These are phyloP conservation scores for Drosophila paramelanica DNA, from an alignment of 2,888 invertebrate genomes.

Conservation along the genomic window DNA sequence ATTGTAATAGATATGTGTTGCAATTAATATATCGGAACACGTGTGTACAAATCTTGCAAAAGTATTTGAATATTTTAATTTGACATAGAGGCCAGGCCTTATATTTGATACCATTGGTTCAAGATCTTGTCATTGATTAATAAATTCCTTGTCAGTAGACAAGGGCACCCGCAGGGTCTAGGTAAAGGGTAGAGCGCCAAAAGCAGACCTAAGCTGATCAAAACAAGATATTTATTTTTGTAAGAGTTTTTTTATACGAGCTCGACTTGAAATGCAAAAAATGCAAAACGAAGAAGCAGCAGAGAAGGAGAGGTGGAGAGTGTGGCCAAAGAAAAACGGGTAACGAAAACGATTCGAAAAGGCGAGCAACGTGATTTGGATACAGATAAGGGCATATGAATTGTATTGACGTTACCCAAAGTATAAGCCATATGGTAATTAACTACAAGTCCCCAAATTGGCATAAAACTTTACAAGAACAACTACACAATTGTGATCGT, in stretches of 20 bases:
- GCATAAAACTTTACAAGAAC: constrained; percentile 38
- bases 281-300: constrained; percentile 9
- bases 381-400: constrained; percentile 55
- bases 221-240: constrained; percentile 7
- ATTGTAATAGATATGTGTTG: not conserved
- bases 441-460: constrained; percentile 49
- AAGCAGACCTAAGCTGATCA: not conserved
- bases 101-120: constrained; percentile 29
- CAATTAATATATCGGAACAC: not conserved
- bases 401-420: constrained; percentile 18
- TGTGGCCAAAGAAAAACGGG: constrained; percentile 21
- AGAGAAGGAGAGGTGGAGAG: not conserved
- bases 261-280: constrained; percentile 34
- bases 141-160: constrained; percentile 25
- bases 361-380: constrained; percentile 51
- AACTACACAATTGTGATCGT: constrained; percentile 29
- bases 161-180: constrained; percentile 29
- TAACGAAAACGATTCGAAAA: constrained; percentile 20
- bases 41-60: not conserved
- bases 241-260: not conserved
- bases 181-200: constrained; percentile 19
- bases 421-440: constrained; percentile 46
- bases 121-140: constrained; percentile 41
- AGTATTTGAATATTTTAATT: not conserved
- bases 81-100: not conserved